phyloP scores from a whole-genome alignment of 2,113 vertebrate genomes.

The Ovibos moschatus region DNA sequence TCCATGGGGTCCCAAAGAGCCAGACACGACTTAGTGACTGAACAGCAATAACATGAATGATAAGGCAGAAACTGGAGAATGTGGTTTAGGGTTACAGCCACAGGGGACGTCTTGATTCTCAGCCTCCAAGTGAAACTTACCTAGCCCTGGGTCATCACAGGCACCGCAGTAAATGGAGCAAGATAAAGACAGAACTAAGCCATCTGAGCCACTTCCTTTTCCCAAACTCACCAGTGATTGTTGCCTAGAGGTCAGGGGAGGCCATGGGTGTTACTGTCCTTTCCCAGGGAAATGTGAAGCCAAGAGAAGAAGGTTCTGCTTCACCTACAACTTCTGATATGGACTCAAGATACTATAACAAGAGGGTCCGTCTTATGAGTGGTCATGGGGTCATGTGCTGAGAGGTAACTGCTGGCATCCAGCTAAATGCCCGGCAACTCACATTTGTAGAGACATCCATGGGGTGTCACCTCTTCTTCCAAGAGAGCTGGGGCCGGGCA shows the following conservation, averaged over 20 bases:
- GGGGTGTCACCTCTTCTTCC: not conserved
- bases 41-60: not conserved
- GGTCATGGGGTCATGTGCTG: rapidly evolving
- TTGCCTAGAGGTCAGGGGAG: not conserved
- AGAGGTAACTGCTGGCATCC: rapidly evolving
- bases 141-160: not conserved
- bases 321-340: rapidly evolving
- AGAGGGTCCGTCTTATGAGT: too few species aligned
- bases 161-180: rapidly evolving
- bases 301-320: not conserved
- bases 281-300: not conserved
- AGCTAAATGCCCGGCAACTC: not conserved
- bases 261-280: not conserved
- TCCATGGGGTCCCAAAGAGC: not conserved
- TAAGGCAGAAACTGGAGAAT: rapidly evolving
- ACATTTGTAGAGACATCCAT: too few species aligned
- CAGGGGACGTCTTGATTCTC: not conserved
- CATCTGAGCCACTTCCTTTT: rapidly evolving
- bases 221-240: not conserved
- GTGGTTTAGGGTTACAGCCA: rapidly evolving
- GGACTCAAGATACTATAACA: not conserved
- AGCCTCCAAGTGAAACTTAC: not conserved
- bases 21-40: not conserved
- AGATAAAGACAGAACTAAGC: not conserved
- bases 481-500: not conserved